Base-by-base conservation (phyloP, 2,888 invertebrate species). In the Patella ulyssiponensis region DNA sequence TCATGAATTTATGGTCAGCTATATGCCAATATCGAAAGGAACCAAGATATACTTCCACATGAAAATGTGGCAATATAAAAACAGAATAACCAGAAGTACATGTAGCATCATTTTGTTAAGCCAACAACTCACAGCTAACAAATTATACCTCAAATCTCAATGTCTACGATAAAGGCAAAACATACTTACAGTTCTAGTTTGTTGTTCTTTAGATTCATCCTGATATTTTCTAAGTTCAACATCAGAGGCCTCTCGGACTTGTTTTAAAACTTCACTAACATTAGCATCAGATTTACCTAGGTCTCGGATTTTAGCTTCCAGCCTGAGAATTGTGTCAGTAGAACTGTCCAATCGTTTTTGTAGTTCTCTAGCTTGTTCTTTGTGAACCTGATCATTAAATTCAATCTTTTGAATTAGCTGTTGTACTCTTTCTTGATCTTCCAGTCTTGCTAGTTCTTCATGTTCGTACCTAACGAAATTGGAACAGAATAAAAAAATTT, bases 101-200 rank as follows among this genome's bases (percentile, higher is more conserved):
- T 27, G 27, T 27, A 27, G 27, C 27, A 27, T 27, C 27, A 27
- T 27, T 27, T 27, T 27, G 27, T n/a, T n/a, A n/a, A n/a, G n/a
- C n/a, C 27, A 27, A 27, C 27, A 27, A 1, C 2, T 27, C 27
- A 27, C 27, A 27, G 27, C 27, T 27, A 27, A 27, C 27, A 27
- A 27, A 27, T 27, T 27, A 27, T 27, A 27, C 1, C 27, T 27
- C 27, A 27, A 27, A 27, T 27, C 27, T 27, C 27, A 27, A 27
- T 27, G 27, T 27, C 27, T 27, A 27, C 27, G 2, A 27, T 27
- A n/a, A n/a, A 27, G 27, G 27, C 27, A 27, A 27, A 27, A 27
- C 27, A 17, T n/a, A 78, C 87, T 86, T 78, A 89, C 89, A 86
- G 88, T 88, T 84, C 86, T 85, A 51, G 79, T 85, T 76, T 87